phyloP scores from a whole-genome alignment of 1,140 invertebrate species.

The Ceratosolen solmsi region DNA sequence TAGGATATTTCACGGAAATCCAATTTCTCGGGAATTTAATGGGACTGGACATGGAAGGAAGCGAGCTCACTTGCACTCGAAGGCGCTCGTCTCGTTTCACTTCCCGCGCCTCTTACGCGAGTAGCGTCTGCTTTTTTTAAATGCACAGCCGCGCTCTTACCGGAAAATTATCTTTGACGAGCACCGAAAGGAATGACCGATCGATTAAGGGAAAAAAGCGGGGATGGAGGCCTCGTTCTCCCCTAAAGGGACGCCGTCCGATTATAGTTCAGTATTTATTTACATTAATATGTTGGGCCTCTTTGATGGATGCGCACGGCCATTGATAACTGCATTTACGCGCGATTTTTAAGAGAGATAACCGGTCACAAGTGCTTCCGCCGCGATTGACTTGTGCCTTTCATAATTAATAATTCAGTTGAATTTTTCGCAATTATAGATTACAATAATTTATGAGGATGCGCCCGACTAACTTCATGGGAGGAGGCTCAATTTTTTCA shows the following conservation, averaged over 20 bases:
- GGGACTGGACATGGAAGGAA: background rate
- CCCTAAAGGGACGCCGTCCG: background rate
- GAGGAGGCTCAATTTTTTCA: background rate
- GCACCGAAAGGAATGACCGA: conserved; percentile 32
- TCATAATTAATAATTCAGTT: background rate
- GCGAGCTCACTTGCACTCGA: background rate
- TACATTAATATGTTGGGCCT: background rate
- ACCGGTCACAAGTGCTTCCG: background rate
- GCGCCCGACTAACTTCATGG: background rate
- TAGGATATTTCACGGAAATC: no score
- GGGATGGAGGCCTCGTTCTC: background rate
- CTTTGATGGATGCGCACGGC: background rate
- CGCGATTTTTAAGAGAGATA: background rate
- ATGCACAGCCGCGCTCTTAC: background rate
- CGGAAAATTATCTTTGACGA: background rate
- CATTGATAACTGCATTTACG: background rate
- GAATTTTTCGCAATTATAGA: background rate
- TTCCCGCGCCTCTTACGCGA: conserved; percentile 29
- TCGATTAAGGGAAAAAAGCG: conserved; percentile 47
- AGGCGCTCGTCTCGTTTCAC: background rate
- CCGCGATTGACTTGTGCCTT: background rate
- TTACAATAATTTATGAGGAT: background rate
- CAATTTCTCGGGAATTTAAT: background rate
- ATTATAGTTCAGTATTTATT: conserved; percentile 9
- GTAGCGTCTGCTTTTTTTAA: background rate